Evolutionary conservation across 2,113 vertebrate genomes (phyloP), one percentile per base, ranked within the genome.

Genomic region (Notothenia coriiceps): DNA sequence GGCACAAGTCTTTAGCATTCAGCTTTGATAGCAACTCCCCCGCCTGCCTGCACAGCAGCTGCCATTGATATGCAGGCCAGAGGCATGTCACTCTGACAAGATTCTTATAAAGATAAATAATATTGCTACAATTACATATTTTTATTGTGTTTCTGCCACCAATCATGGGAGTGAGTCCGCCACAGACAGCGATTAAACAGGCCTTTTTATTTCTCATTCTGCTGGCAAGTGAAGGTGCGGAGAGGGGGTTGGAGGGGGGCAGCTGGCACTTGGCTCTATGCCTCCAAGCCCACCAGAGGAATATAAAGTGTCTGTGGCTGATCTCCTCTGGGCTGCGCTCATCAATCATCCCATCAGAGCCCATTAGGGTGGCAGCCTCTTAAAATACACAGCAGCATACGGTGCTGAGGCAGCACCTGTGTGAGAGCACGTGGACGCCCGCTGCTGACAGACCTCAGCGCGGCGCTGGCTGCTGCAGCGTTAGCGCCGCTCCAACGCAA

Each of bases 61-160:
- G 87, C 68, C 88, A 90, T 87, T 91, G 90, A 92, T 87, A 93
- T 90, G 92, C 91, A 91, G 82, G 70, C 92, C 90, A 80, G 86
- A 77, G 47, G 85, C 89, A 70, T 63, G 92, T 93, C 93, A 91
- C 87, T 89, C 86, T 94, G 93, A 95, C 93, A 93, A 89, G 93
- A 94, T 93, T 84, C 91, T 94, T 94, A 95, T 95, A 95, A 95
- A 93, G 94, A 94, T 94, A 92, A 94, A 95, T 95, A 95, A 94
- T 93, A 94, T 87, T 81, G 87, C 91, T 56, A 74, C 90, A 91
- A 93, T 93, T 93, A 93, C 90, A 89, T 74, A 83, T 92, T 93
- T 93, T 90, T 81, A 92, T 92, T 86, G 80, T 88, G 88, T 80
- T 86, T 88, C 82, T 88, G 86, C 77, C 69, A 81, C 93, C 85